A percentile compares a stretch with the other conserved stretches of the same genome.
Conservation (phyloP, 1,140 invertebrate species). For the Phortica variegata region DNA sequence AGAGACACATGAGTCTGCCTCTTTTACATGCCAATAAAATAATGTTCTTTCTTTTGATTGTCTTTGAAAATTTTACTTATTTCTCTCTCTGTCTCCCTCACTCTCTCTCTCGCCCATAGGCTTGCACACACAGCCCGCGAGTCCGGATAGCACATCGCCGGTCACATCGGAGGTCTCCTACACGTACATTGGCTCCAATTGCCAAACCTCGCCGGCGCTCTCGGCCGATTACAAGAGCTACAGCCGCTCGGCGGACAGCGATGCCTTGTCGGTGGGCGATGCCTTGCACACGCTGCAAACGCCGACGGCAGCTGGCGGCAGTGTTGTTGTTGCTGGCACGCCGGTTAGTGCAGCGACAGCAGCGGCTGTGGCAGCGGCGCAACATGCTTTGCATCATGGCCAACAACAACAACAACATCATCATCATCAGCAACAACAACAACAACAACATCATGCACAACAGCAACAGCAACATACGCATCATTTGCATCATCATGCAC, state of each 20-base stretch:
- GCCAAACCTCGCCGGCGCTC: constrained; percentile 53
- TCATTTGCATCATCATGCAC: constrained; percentile 2
- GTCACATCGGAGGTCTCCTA: constrained; percentile 72
- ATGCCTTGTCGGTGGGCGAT: constrained; percentile 47
- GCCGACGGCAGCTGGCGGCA: constrained; percentile 14
- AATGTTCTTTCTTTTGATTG: no score
- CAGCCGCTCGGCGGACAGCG: constrained; percentile 48
- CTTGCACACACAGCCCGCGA: constrained; percentile 67
- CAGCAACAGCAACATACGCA: background rate
- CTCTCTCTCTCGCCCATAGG: no score
- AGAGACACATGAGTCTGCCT: no score
- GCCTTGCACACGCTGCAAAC: constrained; percentile 41
- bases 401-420: no score
- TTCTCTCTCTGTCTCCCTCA: background rate
- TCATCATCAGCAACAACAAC: constrained; percentile 22
- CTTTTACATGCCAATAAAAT: no score
- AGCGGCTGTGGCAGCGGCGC: constrained; percentile 24
- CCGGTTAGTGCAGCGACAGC: background rate
- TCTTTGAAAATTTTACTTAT: background rate
- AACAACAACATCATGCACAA: constrained; percentile 30
- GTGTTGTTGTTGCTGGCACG: no score
- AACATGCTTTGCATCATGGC: constrained; percentile 29
- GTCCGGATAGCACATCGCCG: constrained; percentile 80
- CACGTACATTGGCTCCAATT: constrained; percentile 58
- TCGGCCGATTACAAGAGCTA: constrained; percentile 52